A percentile compares a stretch with the other conserved stretches of the same genome.
Conservation (phyloP, 2,888 invertebrate genomes). For the Julus scanicus region DNA sequence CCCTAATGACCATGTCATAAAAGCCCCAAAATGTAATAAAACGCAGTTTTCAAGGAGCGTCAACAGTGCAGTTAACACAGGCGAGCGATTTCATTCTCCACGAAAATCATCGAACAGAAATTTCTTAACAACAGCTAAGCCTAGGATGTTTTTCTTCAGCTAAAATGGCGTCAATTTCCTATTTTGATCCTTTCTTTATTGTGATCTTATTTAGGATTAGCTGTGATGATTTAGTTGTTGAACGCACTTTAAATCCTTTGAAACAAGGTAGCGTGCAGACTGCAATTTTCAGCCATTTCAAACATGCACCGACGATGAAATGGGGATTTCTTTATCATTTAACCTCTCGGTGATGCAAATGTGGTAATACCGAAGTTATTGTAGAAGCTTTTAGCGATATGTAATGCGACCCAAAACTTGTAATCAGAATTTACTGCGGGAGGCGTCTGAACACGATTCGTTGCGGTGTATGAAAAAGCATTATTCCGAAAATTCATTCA, state of each 20-base stretch:
- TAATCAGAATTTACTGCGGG: constrained; percentile 10
- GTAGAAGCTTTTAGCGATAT: background rate
- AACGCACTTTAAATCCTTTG: background rate
- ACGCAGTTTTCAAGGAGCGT: constrained; percentile 34
- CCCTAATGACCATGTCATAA: constrained; percentile 42
- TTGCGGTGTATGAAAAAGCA: constrained; percentile 16
- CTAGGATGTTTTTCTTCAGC: background rate
- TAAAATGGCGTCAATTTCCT: constrained; percentile 17
- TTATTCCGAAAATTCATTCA: background rate
- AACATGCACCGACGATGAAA: background rate
- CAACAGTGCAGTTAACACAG: constrained; percentile 32
- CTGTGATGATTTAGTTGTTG: background rate
- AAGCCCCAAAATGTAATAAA: constrained; percentile 36
- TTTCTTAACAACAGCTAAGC: constrained; percentile 13
- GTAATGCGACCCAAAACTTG: background rate
- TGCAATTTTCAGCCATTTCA: background rate
- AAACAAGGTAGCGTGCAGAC: background rate
- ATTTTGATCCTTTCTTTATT: constrained; percentile 39
- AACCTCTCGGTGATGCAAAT: background rate
- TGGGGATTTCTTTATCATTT: constrained; percentile 5
- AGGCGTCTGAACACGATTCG: background rate
- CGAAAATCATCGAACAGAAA: background rate
- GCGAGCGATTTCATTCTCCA: background rate
- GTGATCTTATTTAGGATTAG: constrained; percentile 30
- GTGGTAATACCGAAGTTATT: background rate